Conservation (phyloP, 2,888 invertebrate species). For the Sepiola atlantica region DNA sequence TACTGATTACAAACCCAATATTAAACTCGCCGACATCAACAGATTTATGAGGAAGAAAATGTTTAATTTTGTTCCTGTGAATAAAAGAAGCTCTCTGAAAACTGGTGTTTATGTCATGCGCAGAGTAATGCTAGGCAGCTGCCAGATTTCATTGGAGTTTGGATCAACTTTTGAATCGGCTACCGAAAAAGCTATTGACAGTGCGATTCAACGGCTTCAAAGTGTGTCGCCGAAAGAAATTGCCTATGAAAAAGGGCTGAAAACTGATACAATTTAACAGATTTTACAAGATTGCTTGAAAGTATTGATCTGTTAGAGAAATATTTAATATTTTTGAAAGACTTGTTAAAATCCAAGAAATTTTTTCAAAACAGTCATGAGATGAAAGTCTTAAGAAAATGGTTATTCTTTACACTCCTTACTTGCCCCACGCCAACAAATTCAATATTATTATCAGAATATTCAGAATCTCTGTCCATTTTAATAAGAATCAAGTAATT, state of each 20-base stretch:
- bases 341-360: too few relatives aligned
- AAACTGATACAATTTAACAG: background rate
- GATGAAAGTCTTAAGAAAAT: too few relatives aligned
- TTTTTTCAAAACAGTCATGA: too few relatives aligned
- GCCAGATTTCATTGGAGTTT: background rate
- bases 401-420: too few relatives aligned
- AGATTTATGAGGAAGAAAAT: background rate
- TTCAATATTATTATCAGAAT: too few relatives aligned
- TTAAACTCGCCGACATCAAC: background rate
- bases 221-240: background rate
- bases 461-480: too few relatives aligned
- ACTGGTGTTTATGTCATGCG: background rate
- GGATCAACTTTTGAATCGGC: background rate
- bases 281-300: too few relatives aligned
- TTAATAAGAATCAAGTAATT: too few relatives aligned
- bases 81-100: background rate
- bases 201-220: background rate
- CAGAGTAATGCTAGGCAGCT: background rate
- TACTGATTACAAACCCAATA: background rate
- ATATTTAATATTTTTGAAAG: too few relatives aligned
- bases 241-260: background rate
- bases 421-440: too few relatives aligned
- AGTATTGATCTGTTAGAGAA: too few relatives aligned
- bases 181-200: background rate
- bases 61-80: background rate